Conservation (phyloP, 2,888 invertebrate genomes). For the Cephonodes hylas region DNA sequence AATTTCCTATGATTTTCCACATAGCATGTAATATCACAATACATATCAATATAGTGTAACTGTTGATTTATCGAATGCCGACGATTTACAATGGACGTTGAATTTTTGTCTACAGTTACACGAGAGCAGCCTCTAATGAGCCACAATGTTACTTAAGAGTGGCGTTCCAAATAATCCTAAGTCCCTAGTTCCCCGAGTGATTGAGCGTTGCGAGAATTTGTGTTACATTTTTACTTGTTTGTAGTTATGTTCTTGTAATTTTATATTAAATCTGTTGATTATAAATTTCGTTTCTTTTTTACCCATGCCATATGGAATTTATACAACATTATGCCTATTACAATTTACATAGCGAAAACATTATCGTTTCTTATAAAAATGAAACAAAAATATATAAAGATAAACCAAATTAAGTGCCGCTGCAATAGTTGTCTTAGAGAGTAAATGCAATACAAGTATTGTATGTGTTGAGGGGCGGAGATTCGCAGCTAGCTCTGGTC, state of each 20-base stretch:
- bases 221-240: conserved; percentile 30
- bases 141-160: conserved; percentile 48
- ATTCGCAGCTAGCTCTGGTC: conserved; percentile 84
- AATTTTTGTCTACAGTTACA: conserved; percentile 46
- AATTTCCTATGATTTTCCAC: conserved; percentile 71
- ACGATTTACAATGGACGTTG: conserved; percentile 1
- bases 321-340: conserved; percentile 33
- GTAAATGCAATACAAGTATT: conserved; percentile 20
- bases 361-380: conserved; percentile 47
- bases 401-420: conserved; percentile 38
- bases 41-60: conserved; percentile 71
- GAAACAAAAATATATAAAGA: conserved; percentile 49
- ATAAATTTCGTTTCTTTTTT: conserved; percentile 43
- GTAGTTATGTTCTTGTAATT: conserved; percentile 65
- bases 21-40: conserved; percentile 79
- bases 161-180: conserved; percentile 44
- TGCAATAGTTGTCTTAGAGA: conserved; percentile 24
- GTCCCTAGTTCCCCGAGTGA: conserved; percentile 31
- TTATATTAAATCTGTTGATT: conserved; percentile 67
- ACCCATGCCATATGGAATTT: conserved; percentile 35
- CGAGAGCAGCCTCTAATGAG: conserved; percentile 41
- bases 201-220: conserved; percentile 31
- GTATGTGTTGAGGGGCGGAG: conserved; percentile 9
- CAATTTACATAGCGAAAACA: conserved; percentile 48
- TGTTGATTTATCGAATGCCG: conserved; percentile 36